Evolutionary conservation across 2,888 invertebrate genomes (phyloP), one percentile per base, ranked within the genome.

Genomic region (Anagyrus pseudococci): DNA sequence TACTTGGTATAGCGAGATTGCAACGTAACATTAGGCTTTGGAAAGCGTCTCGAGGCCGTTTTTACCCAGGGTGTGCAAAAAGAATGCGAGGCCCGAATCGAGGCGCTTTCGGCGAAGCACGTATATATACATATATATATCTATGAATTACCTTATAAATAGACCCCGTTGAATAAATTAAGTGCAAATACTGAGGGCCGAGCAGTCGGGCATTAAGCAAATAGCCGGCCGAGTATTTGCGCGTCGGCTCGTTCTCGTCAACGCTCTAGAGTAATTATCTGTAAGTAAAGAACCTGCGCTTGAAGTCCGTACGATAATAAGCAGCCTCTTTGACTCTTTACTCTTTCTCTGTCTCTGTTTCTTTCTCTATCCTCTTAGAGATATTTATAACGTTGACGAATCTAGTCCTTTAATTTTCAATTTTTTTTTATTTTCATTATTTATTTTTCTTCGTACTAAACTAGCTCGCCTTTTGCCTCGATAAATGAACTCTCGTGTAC

Each of bases 391-490:
- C 49, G 53, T 59, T 59, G 56, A 59, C 56, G 56, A 59, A n/a
- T 47, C 47, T 64, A 59, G 59, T 56, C 54, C 15, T 37, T 37
- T 48, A 26, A n/a, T 48, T 19, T 29, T 6, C 22, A 23, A 15
- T 33, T 10, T 40, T 25, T 55, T 57, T 60, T n/a, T n/a, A n/a
- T n/a, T n/a, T n/a, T n/a, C n/a, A n/a, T n/a, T n/a, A n/a, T n/a
- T n/a, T n/a, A n/a, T n/a, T n/a, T n/a, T n/a, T n/a, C n/a, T n/a
- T n/a, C n/a, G n/a, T n/a, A n/a, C n/a, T n/a, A n/a, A 67, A 69
- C 68, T 75, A 76, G 73, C 69, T 72, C 73, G 75, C 77, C 76
- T 77, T 77, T 77, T 77, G 77, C 76, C 77, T 77, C 77, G 64
- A 71, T 60, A 68, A 37, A 10, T 13, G 8, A 37, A 37, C 2